phyloP scores from a whole-genome alignment of 2,888 invertebrate species.

The Mallateleia sp. region DNA sequence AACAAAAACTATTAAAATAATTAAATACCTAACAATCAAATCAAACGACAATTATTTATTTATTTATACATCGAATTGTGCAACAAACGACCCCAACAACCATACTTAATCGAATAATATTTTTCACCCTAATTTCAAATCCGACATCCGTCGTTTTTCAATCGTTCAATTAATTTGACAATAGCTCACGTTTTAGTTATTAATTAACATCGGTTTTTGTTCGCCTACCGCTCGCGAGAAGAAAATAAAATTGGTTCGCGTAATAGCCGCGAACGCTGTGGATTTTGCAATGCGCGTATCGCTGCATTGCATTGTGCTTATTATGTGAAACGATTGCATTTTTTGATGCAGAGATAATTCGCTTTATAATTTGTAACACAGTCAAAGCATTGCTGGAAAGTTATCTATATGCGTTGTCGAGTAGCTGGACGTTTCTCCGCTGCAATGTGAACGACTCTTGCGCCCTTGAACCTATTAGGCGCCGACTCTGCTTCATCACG shows the following conservation, averaged over 20 bases:
- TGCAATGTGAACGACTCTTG: constrained; percentile 82
- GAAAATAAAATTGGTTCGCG: constrained; percentile 65
- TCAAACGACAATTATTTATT: no score
- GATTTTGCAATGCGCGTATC: constrained; percentile 71
- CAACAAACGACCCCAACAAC: no score
- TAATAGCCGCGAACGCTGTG: constrained; percentile 49
- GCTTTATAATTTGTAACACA: constrained; percentile 77
- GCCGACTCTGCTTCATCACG: constrained; percentile 79
- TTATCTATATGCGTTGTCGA: constrained; percentile 80
- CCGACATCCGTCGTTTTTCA: neutral
- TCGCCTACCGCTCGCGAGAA: neutral
- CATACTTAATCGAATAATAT: no score
- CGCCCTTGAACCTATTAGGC: constrained; percentile 84
- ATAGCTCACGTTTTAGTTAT: constrained; percentile 33
- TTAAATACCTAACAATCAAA: no score
- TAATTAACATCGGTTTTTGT: constrained; percentile 41
- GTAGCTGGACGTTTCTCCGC: constrained; percentile 79
- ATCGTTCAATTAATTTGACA: constrained; percentile 48
- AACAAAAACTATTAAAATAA: no score
- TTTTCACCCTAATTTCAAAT: neutral
- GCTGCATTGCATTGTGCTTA: constrained; percentile 69
- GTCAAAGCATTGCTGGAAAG: constrained; percentile 79
- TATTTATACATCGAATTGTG: no score
- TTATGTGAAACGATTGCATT: constrained; percentile 75
- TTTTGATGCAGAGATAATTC: constrained; percentile 77